Percentiles rank a stretch among this genome's conserved stretches.
phyloP scores from a whole-genome alignment of 1,140 invertebrate genomes.

The Ceratina calcarata region DNA sequence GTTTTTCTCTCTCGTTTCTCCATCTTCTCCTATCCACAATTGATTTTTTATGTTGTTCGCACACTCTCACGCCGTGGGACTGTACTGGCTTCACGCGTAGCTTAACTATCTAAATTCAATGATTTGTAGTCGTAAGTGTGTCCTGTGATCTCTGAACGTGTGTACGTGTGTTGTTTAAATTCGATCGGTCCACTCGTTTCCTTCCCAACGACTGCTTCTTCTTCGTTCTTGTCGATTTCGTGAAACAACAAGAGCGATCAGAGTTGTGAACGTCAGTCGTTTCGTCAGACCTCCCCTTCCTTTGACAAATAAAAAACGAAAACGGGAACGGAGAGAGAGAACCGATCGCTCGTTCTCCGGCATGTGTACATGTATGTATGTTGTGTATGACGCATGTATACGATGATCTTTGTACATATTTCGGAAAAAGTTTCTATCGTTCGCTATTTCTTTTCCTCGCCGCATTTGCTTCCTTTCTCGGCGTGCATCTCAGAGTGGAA shows the following conservation, averaged over 20 bases:
- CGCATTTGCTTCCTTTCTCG: too few species aligned
- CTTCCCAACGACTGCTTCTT: too few species aligned
- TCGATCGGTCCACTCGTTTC: not conserved
- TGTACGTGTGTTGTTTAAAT: slow-evolving; percentile 3
- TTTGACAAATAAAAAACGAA: not conserved
- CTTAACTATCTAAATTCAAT: slow-evolving; percentile 72
- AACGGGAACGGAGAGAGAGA: not conserved
- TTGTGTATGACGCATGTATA: slow-evolving; percentile 30
- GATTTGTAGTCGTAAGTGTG: slow-evolving; percentile 56
- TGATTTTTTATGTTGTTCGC: slow-evolving; percentile 36
- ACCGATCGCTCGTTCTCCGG: not conserved
- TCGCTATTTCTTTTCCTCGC: not conserved
- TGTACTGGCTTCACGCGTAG: slow-evolving; percentile 74
- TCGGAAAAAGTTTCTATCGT: slow-evolving; percentile 45
- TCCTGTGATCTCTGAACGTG: slow-evolving; percentile 13
- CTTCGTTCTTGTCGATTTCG: too few species aligned
- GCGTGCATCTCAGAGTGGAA: slow-evolving; percentile 19
- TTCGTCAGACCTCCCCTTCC: not conserved
- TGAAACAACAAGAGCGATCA: not conserved
- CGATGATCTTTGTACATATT: slow-evolving; percentile 66
- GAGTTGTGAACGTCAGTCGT: not conserved
- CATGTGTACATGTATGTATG: not conserved
- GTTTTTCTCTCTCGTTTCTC: not conserved
- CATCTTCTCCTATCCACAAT: too few species aligned
- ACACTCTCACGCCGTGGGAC: slow-evolving; percentile 70